These are phyloP conservation scores for Podarcis muralis DNA, from an alignment of 2,113 vertebrate species.

Conservation along the genomic window DNA sequence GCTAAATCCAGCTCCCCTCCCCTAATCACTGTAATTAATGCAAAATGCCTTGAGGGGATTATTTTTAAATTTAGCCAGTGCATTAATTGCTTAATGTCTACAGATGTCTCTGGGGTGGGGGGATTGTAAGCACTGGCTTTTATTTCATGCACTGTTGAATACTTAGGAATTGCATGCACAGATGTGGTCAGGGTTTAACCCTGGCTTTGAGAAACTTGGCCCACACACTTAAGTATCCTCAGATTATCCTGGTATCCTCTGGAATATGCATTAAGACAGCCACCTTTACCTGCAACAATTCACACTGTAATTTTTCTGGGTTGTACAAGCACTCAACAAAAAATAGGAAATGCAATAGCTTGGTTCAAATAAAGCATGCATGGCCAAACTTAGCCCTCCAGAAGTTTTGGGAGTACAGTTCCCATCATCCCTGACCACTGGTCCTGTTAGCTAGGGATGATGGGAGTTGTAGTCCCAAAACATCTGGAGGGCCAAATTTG, in stretches of 20 bases:
- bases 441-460: too few relatives aligned
- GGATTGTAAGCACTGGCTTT: neutral
- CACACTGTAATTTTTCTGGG: neutral
- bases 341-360: neutral
- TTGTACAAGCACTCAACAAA: neutral
- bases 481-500: too few relatives aligned
- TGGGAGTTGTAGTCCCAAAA: too few relatives aligned
- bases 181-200: neutral
- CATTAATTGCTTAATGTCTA: slow-evolving; percentile 3
- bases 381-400: too few relatives aligned
- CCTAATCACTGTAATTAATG: slow-evolving; percentile 20
- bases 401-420: too few relatives aligned
- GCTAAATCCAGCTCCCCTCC: neutral
- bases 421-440: too few relatives aligned
- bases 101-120: neutral
- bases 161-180: neutral
- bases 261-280: neutral
- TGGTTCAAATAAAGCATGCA: too few relatives aligned
- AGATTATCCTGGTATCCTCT: neutral
- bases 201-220: neutral
- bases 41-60: neutral
- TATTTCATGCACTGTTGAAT: neutral
- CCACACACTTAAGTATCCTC: neutral
- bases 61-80: neutral
- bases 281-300: neutral